Conservation (phyloP, 2,113 vertebrate genomes). For the Ictalurus punctatus region DNA sequence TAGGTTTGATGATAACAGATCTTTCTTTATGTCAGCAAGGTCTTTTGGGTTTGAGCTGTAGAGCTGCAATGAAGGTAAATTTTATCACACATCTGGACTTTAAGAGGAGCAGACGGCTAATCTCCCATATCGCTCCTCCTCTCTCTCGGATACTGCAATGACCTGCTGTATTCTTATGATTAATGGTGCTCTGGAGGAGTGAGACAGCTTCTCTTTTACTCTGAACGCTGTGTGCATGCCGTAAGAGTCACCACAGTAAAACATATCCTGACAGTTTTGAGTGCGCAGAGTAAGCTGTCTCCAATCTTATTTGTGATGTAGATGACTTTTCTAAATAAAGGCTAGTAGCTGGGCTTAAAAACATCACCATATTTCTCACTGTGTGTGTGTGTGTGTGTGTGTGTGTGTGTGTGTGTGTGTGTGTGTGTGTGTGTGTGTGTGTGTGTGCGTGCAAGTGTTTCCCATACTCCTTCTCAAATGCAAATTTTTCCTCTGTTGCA, state of each 20-base stretch:
- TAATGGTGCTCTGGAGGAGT: constrained; percentile 32
- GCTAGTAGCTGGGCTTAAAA: constrained; percentile 18
- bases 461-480: constrained; percentile 16
- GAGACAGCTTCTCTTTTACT: constrained; percentile 32
- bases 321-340: constrained; percentile 32
- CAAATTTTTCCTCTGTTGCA: constrained; percentile 9
- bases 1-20: background rate
- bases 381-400: constrained; percentile 4
- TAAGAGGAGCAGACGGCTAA: constrained; percentile 20
- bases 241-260: constrained; percentile 39
- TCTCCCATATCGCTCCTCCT: constrained; percentile 11
- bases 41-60: background rate
- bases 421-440: background rate
- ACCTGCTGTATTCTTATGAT: constrained; percentile 41
- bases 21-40: background rate
- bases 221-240: constrained; percentile 33
- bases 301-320: constrained; percentile 23
- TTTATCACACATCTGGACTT: constrained; percentile 43
- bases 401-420: background rate
- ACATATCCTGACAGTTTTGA: constrained; percentile 40
- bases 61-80: background rate
- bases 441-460: background rate
- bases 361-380: background rate
- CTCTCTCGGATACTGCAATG: constrained; percentile 12
- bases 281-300: constrained; percentile 34